Base-by-base conservation (phyloP, 2,888 invertebrate species). In the Drosophila longiperda region DNA sequence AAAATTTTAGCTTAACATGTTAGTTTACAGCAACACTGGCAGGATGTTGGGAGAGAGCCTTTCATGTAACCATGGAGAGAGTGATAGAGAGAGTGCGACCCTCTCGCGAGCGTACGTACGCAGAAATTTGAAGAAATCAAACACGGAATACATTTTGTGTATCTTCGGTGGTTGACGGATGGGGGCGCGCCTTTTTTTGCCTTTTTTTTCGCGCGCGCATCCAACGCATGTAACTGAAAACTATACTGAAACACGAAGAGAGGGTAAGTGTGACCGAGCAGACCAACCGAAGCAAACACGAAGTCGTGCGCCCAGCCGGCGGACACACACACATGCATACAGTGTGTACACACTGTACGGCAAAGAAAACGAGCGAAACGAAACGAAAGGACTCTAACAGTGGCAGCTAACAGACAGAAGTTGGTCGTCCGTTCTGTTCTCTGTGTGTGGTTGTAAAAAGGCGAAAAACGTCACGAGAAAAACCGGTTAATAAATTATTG, bases 401-500 rank as follows among this genome's bases (percentile, higher is more conserved):
- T 74, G 71, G 65, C 82, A 80, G 50, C 66, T 70, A 78, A 78
- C 71, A 79, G 69, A 67, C 75, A 66, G 72, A 86, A 87, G 88
- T 80, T 79, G 75, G 71, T 77, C 61, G 77, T 80, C 75, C 83
- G 71, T 70, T 80, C 67, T 66, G 82, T 66, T 63, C 83, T 89
- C 85, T 89, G 87, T 87, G 85, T 85, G 82, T 85, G 80, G 82
- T 90, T 89, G 91, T 90, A 91, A 91, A 89, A 87, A 91, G 78
- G 78, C 73, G 79, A 75, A 78, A 89, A 86, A 84, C 87, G 87
- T 83, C 85, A 88, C 87, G 80, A 83, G 84, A 82, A 90, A 86
- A 92, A 91, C 91, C 91, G 91, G 91, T 91, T 91, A 90, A 91
- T 90, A 91, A 91, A 90, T 90, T 91, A 89, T 88, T 90, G 89